Evolutionary conservation across 2,888 invertebrate genomes (phyloP).

Genomic region (Tenthredo distinguenda): DNA sequence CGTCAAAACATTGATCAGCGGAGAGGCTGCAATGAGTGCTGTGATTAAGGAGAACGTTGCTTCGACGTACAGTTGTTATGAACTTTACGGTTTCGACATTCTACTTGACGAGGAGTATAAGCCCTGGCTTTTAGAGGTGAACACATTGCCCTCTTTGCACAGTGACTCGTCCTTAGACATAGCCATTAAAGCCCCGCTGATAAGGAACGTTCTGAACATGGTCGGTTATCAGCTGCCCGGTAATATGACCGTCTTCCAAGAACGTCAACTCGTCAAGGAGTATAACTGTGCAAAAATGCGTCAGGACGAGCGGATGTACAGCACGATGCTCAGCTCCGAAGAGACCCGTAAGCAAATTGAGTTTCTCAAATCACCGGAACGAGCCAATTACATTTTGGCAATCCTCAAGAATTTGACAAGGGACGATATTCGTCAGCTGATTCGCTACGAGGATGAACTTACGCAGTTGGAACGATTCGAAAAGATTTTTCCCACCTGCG

Average conservation of each 20-base stretch:
- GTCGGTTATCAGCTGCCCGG: conserved; percentile 91
- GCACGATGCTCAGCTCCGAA: not conserved
- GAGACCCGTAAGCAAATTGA: conserved; percentile 37
- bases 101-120: conserved; percentile 92
- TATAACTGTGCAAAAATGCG: conserved; percentile 20
- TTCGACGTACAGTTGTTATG: conserved; percentile 92
- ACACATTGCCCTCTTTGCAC: conserved; percentile 91
- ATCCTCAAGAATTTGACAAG: conserved; percentile 90
- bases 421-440: conserved; percentile 91
- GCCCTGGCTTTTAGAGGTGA: conserved; percentile 94
- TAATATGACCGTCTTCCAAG: conserved; percentile 49
- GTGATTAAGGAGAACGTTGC: conserved; percentile 86
- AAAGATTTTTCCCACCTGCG: conserved; percentile 89
- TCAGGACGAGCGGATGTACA: conserved; percentile 52
- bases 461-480: conserved; percentile 85
- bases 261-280: conserved; percentile 46
- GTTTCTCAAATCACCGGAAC: not conserved
- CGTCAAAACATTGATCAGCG: conserved; percentile 93
- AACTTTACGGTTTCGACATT: conserved; percentile 96
- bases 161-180: conserved; percentile 91
- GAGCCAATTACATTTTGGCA: conserved; percentile 82
- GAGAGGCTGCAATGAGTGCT: conserved; percentile 86
- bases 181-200: conserved; percentile 94
- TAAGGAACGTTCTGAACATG: conserved; percentile 92
- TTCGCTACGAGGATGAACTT: conserved; percentile 92